Percentiles rank a stretch among this genome's conserved stretches.
phyloP scores from a whole-genome alignment of 2,113 vertebrate genomes.

The Kryptolebias marmoratus region DNA sequence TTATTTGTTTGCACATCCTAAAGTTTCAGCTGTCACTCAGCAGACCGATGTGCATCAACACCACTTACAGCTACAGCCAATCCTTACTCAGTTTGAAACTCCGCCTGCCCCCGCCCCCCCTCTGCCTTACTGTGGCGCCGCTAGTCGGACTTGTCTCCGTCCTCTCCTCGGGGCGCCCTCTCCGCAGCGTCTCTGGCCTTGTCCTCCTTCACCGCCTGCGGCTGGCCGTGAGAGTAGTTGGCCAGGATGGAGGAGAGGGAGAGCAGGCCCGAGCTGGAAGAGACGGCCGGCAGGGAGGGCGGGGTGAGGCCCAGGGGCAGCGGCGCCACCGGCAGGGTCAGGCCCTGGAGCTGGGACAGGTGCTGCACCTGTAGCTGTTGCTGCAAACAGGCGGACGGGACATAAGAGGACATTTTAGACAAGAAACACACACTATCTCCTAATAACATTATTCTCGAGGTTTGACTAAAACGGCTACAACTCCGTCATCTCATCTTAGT shows the following conservation, averaged over 20 bases:
- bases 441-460: no score
- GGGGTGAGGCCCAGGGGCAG: conserved; percentile 93
- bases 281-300: conserved; percentile 87
- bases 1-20: conserved; percentile 38
- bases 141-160: conserved; percentile 96
- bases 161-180: conserved; percentile 87
- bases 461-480: no score
- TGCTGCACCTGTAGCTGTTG: conserved; percentile 99
- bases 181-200: conserved; percentile 90
- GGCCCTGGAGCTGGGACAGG: conserved; percentile 96
- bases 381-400: conserved; percentile 68
- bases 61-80: conserved; percentile 48
- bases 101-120: not conserved
- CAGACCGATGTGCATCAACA: conserved; percentile 57
- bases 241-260: conserved; percentile 93
- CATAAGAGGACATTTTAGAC: not conserved
- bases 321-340: conserved; percentile 92
- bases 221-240: conserved; percentile 85
- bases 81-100: conserved; percentile 18
- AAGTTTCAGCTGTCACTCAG: conserved; percentile 42
- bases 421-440: no score
- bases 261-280: conserved; percentile 90
- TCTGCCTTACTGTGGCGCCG: not conserved
- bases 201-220: conserved; percentile 93
- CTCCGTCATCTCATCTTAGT: no score